Evolutionary conservation across 2,113 vertebrate genomes (phyloP), one percentile per base, ranked within the genome.

Genomic region (Cryptotis parvus): DNA sequence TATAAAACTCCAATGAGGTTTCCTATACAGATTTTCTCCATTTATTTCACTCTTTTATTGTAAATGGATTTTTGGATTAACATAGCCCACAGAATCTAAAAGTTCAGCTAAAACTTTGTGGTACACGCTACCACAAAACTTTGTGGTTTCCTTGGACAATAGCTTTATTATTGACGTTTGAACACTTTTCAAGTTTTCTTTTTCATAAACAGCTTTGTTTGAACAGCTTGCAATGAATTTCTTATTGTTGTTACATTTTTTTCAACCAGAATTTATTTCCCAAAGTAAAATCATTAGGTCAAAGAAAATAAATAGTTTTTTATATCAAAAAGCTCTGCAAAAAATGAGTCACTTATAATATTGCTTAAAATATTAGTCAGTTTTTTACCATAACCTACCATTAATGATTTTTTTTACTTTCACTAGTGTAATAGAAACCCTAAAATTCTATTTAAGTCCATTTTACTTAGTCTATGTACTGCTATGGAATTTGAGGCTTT

Each of bases 211-310:
- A 90, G 26, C 52, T 73, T 94, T 86, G 15, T 69, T 33, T 66
- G n/a, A 91, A 88, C n/a, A 87, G 9, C 35, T 92, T 91, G 73
- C 31, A 92, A 74, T 20, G 89, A 95, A 94, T 84, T 73, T 65
- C 27, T 91, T 93, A 49, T 89, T 92, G 33, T 31, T 80, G 88
- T 93, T 91, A 77, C 31, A 87, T 89, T 88, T 55, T 88, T 96
- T 94, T 73, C 55, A 58, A 20, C 65, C 63, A 45, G n/a, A 5
- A 92, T n/a, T 78, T 84, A 87, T 92, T 91, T 49, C 68, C 68
- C 73, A 89, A 95, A 86, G 84, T 92, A 45, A 94, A 96, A 86
- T 91, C 86, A 93, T 55, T 92, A 87, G 52, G 80, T 85, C 76
- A 92, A 89, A 92, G 37, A 29, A 75, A 84, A 81, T 27, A 65